Percentiles rank a stretch among this genome's conserved stretches.
Evolutionary conservation across 2,888 invertebrate genomes (phyloP).

Genomic region (Eilema griseolum): DNA sequence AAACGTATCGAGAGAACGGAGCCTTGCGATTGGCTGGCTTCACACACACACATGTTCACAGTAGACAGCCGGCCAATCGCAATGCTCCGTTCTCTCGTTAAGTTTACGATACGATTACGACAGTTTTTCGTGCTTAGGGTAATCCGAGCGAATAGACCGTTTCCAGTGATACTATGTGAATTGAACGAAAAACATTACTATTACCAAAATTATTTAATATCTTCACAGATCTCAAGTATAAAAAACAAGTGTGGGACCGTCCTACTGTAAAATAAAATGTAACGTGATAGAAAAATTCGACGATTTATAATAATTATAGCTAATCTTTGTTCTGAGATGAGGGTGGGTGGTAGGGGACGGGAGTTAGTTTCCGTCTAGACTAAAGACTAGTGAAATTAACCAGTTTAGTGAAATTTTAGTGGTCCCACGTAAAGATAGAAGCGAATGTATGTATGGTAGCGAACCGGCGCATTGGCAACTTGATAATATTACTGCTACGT

Average conservation of each 20-base stretch:
- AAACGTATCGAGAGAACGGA: no score
- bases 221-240: conserved; percentile 78
- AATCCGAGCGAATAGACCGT: conserved; percentile 59
- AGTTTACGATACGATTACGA: no score
- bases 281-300: conserved; percentile 79
- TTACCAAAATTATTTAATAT: conserved; percentile 72
- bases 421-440: conserved; percentile 73
- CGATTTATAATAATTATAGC: conserved; percentile 62
- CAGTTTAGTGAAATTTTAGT: conserved; percentile 77
- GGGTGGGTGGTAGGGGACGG: conserved; percentile 62
- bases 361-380: conserved; percentile 75
- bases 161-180: conserved; percentile 76
- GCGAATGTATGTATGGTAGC: conserved; percentile 63
- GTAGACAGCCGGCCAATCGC: no score
- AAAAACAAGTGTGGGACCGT: conserved; percentile 84
- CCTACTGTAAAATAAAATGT: conserved; percentile 76
- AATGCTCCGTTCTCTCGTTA: no score
- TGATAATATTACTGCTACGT: conserved; percentile 37
- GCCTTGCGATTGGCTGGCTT: no score
- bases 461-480: conserved; percentile 76
- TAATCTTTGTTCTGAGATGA: conserved; percentile 60
- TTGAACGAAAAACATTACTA: conserved; percentile 64
- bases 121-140: no score
- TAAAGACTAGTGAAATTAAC: conserved; percentile 79
- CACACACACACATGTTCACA: no score